Evolutionary conservation across 2,797 vertebrate genomes (phyloP), one percentile per base, ranked within the genome.

Genomic region (Melanotaenia parkinsoni): DNA sequence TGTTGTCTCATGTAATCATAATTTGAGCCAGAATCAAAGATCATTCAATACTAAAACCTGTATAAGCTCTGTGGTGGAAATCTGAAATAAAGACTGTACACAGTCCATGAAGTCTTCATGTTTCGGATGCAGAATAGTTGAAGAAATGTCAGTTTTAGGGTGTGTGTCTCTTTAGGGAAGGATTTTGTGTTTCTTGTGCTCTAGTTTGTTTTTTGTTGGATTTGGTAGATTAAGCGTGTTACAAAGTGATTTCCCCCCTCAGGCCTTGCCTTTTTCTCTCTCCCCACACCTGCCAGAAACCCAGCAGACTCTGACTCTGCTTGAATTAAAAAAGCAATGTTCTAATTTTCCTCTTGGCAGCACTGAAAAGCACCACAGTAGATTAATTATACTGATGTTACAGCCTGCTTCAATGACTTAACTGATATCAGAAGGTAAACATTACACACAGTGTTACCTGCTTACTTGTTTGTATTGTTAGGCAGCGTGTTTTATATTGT

Each of bases 401-500:
- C 57, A 57, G 3, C n/a, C 61, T 13, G 47, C 57, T 60, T 64
- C 1, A 47, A 57, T 60, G 45, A 67, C 37, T 53, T n/a, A 63
- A 60, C 51, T 59, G 8, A 50, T 54, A 40, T 73, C n/a, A 64
- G 56, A 69, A 32, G 18, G 3, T 50, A 38, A 59, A 63, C 10
- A 18, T 22, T 22, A 32, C 37, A n/a, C 53, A 16, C 62, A 7
- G 20, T 4, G 22, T 45, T 6, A 54, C 30, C 58, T 66, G 13
- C 35, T 58, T 7, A 32, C 8, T 22, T 35, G 11, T 50, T 26
- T 30, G 28, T 60, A 38, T 56, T 37, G 3, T 51, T 12, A 1
- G 0, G 9, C 22, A 35, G 28, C 4, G 0, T 54, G 40, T 72
- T 38, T 67, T 57, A 40, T 24, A 20, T 43, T 75, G 59, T 45